Evolutionary conservation across 1,140 invertebrate species (phyloP).

Genomic region (Chrysoperla carnea): DNA sequence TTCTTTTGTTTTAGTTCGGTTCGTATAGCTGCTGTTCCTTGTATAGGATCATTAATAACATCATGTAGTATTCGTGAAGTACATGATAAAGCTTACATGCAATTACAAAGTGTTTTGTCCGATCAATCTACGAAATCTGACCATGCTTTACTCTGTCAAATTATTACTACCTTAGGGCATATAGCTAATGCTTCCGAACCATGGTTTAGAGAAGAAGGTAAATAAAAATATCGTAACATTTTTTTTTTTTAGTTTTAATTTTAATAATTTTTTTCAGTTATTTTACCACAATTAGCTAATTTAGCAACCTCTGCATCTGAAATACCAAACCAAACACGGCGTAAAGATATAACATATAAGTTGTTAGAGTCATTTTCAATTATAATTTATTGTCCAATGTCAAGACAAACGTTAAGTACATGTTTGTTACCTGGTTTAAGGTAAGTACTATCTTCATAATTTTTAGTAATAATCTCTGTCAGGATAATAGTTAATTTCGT

Average conservation of each 20-base stretch:
- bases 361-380: slow-evolving; percentile 48
- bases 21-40: slow-evolving; percentile 39
- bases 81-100: slow-evolving; percentile 50
- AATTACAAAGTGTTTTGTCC: slow-evolving; percentile 45
- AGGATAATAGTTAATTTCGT: too few species aligned
- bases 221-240: slow-evolving; percentile 2
- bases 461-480: too few species aligned
- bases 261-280: slow-evolving; percentile 28
- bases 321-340: slow-evolving; percentile 29
- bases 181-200: slow-evolving; percentile 30
- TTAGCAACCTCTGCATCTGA: slow-evolving; percentile 36
- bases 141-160: slow-evolving; percentile 23
- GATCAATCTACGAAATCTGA: slow-evolving; percentile 29
- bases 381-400: slow-evolving; percentile 39
- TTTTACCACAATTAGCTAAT: slow-evolving; percentile 38
- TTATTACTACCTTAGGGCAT: slow-evolving; percentile 29
- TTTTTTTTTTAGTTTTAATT: slow-evolving; percentile 1
- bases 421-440: slow-evolving; percentile 29
- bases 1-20: slow-evolving; percentile 32
- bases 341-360: slow-evolving; percentile 35
- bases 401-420: slow-evolving; percentile 26
- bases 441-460: slow-evolving; percentile 11
- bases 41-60: slow-evolving; percentile 43
- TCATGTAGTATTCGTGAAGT: slow-evolving; percentile 34
- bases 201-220: slow-evolving; percentile 36